phyloP scores from a whole-genome alignment of 2,113 vertebrate genomes.

The Nibea coibor region DNA sequence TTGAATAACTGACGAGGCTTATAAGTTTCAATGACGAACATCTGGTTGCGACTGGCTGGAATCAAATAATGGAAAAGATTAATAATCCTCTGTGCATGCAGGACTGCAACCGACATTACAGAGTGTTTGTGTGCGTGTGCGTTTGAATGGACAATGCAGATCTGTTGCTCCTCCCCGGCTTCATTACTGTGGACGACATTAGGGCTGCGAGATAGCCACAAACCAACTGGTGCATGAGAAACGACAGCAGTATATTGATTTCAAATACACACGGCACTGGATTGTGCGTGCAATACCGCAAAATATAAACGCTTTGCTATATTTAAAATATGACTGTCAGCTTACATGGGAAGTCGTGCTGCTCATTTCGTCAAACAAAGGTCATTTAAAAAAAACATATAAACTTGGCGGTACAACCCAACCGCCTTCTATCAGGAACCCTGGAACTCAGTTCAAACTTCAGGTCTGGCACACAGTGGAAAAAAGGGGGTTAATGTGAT shows the following conservation, averaged over 20 bases:
- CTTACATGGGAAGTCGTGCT: slow-evolving; percentile 8
- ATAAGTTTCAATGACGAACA: neutral
- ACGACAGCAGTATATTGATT: slow-evolving; percentile 20
- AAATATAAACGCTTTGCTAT: neutral
- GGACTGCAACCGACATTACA: neutral
- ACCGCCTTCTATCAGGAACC: slow-evolving; percentile 7
- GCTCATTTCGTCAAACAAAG: slow-evolving; percentile 15
- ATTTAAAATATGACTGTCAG: slow-evolving; percentile 11
- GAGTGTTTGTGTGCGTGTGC: slow-evolving; percentile 1
- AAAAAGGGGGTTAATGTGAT: slow-evolving; percentile 67
- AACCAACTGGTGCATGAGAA: slow-evolving; percentile 39
- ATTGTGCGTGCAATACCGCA: neutral
- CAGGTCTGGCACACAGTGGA: slow-evolving; percentile 57
- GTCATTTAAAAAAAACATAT: neutral
- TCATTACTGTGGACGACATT: slow-evolving; percentile 12
- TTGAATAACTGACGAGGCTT: neutral
- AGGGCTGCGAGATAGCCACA: slow-evolving; percentile 11
- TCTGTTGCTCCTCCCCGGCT: neutral
- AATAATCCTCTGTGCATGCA: neutral
- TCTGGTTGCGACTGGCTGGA: slow-evolving; percentile 20
- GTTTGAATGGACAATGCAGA: neutral
- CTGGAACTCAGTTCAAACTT: slow-evolving; percentile 50
- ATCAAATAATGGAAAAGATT: slow-evolving; percentile 21
- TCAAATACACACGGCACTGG: slow-evolving; percentile 14
- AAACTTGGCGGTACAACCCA: slow-evolving; percentile 40